Percentiles rank a stretch among this genome's conserved stretches.
Conservation (phyloP, 1,140 invertebrate species). For the Drosophila triauraria region DNA sequence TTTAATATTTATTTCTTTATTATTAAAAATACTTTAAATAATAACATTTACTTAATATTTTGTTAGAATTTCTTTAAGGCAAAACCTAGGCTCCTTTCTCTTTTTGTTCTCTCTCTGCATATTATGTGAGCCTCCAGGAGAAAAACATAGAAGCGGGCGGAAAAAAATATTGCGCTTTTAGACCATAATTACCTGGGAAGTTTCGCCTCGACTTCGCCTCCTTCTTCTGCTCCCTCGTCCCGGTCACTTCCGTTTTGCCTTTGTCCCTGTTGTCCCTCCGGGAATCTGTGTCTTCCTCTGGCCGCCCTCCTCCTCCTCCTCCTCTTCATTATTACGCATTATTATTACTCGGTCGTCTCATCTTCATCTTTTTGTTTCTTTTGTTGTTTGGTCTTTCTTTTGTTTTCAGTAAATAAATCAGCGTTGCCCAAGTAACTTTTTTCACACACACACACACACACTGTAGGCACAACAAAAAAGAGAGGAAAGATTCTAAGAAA, state of each 20-base stretch:
- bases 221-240: conserved; percentile 30
- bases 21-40: no score
- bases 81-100: neutral
- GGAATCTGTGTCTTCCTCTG: conserved; percentile 29
- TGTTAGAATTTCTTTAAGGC: no score
- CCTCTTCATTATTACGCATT: conserved; percentile 77
- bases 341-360: conserved; percentile 60
- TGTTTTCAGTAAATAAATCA: conserved; percentile 83
- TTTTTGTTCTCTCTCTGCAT: neutral
- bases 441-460: conserved; percentile 45
- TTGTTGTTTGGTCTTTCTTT: conserved; percentile 55
- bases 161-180: conserved; percentile 79
- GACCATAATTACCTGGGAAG: conserved; percentile 82
- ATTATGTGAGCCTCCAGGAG: conserved; percentile 27
- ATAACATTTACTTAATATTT: no score
- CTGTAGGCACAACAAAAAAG: neutral
- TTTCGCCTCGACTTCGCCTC: conserved; percentile 48
- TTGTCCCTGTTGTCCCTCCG: conserved; percentile 54
- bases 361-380: conserved; percentile 35
- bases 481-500: neutral
- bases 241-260: conserved; percentile 72
- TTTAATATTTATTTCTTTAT: neutral
- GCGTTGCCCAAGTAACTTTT: conserved; percentile 75
- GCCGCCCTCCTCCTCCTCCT: neutral
- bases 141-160: conserved; percentile 3